Conservation (phyloP, 2,888 invertebrate species). For the Microctonus hyperodae region DNA sequence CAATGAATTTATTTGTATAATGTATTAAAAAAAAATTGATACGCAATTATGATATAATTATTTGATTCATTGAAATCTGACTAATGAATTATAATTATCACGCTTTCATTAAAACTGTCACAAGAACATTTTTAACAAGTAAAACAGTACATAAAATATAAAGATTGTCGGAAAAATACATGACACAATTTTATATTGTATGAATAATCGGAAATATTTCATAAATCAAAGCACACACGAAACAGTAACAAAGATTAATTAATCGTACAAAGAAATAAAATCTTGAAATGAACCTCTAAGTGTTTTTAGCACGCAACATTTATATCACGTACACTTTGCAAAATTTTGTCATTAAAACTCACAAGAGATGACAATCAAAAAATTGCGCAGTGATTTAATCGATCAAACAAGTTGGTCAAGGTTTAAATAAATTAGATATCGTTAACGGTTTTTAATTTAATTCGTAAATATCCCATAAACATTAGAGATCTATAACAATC, state of each 20-base stretch:
- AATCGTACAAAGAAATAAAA: not conserved
- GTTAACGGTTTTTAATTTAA: not conserved
- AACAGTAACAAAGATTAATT: not conserved
- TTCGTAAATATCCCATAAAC: no score
- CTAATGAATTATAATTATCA: no score
- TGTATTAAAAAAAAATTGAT: no score
- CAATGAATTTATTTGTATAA: no score
- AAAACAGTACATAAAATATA: not conserved
- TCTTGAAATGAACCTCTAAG: not conserved
- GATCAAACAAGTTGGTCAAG: conserved; percentile 49
- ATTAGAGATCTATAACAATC: not conserved
- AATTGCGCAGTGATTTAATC: conserved; percentile 31
- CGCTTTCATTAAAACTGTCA: no score
- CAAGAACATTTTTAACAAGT: not conserved
- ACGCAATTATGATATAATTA: no score
- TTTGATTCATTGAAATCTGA: no score
- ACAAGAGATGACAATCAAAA: conserved; percentile 16
- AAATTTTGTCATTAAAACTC: not conserved
- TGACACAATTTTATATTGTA: not conserved
- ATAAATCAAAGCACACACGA: not conserved
- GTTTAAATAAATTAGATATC: conserved; percentile 32
- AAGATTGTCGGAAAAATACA: no score
- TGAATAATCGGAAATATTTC: not conserved
- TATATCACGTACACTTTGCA: not conserved
- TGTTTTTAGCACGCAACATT: conserved; percentile 1